phyloP scores from a whole-genome alignment of 2,113 vertebrate species.

The Solea senegalensis region DNA sequence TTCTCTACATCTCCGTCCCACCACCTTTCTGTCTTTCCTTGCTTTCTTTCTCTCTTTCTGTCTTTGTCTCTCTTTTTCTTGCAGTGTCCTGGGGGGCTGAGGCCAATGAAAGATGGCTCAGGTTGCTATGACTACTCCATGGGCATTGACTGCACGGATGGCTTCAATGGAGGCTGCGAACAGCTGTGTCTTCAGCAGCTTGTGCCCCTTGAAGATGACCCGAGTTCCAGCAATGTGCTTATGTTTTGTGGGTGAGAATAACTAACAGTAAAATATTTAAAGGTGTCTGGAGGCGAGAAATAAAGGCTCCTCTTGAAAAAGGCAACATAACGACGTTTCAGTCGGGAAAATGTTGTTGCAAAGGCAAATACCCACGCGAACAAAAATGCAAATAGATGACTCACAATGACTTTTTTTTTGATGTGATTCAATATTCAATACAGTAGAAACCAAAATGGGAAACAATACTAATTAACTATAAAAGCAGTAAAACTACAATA shows the following conservation, averaged over 20 bases:
- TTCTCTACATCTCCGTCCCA: slow-evolving; percentile 19
- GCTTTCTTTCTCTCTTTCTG: background rate
- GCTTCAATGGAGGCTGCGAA: slow-evolving; percentile 97
- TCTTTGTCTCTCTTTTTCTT: background rate
- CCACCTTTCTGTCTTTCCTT: slow-evolving; percentile 24
- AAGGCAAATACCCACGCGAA: background rate
- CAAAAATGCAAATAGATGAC: slow-evolving; percentile 10
- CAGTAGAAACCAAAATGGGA: no score
- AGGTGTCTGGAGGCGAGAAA: slow-evolving; percentile 16
- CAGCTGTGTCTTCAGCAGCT: slow-evolving; percentile 97
- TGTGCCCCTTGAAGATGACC: slow-evolving; percentile 88
- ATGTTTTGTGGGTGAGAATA: slow-evolving; percentile 98
- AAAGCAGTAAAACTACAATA: no score
- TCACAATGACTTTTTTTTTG: background rate
- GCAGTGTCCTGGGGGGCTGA: slow-evolving; percentile 94
- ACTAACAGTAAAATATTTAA: background rate
- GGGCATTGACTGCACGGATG: slow-evolving; percentile 97
- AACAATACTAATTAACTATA: no score
- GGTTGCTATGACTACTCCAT: slow-evolving; percentile 97
- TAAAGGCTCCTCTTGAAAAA: slow-evolving; percentile 10
- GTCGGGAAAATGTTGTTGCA: slow-evolving; percentile 8
- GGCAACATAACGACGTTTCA: slow-evolving; percentile 23
- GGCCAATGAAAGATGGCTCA: slow-evolving; percentile 96
- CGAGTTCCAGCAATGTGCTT: slow-evolving; percentile 92
- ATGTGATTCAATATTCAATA: background rate